Evolutionary conservation across 2,797 vertebrate species (phyloP).

Genomic region (Numenius phaeopus): DNA sequence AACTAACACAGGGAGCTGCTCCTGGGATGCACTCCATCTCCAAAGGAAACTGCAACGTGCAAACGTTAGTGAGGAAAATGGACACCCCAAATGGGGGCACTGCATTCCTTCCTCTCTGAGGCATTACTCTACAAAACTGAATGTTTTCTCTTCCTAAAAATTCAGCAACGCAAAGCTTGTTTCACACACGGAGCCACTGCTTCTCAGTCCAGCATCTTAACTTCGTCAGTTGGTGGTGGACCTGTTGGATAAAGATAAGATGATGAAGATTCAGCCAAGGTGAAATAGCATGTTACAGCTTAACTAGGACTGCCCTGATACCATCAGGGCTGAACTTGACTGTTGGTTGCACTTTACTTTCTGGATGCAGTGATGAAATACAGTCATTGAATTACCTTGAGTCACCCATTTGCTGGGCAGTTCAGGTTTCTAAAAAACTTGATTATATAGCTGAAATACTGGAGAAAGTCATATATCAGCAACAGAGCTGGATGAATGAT

Average conservation of each 20-base stretch:
- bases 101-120: neutral
- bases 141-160: neutral
- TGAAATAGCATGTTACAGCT: conserved; percentile 56
- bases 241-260: conserved; percentile 66
- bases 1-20: neutral
- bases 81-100: neutral
- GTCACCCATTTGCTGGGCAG: conserved; percentile 64
- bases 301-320: conserved; percentile 64
- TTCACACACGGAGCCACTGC: conserved; percentile 25
- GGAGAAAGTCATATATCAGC: neutral
- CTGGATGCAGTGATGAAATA: conserved; percentile 53
- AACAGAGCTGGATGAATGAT: neutral
- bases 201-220: conserved; percentile 15
- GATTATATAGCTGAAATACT: conserved; percentile 16
- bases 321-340: conserved; percentile 62
- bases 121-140: neutral
- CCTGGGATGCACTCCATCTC: neutral
- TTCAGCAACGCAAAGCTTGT: conserved; percentile 28
- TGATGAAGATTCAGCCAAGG: conserved; percentile 54
- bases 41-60: neutral
- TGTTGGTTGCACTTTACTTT: conserved; percentile 51
- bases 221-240: conserved; percentile 20
- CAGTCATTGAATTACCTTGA: conserved; percentile 49
- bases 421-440: conserved; percentile 52
- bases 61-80: neutral